These are phyloP conservation scores for Echiichthys vipera DNA, from an alignment of 2,797 vertebrate genomes.

Conservation along the genomic window DNA sequence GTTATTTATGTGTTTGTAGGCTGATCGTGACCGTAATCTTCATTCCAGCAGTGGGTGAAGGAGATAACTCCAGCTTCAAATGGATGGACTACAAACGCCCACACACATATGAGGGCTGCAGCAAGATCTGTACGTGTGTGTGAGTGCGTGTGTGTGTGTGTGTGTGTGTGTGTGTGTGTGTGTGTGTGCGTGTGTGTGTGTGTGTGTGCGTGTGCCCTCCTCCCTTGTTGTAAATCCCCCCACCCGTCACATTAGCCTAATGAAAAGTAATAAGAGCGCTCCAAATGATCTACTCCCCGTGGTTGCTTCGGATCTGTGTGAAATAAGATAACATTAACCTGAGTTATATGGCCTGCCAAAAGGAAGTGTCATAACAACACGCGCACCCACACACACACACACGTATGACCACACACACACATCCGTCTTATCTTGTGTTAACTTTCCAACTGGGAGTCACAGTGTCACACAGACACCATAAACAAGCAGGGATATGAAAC, in stretches of 20 bases:
- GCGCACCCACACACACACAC: constrained; percentile 13
- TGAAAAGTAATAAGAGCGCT: constrained; percentile 81
- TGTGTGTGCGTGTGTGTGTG: constrained; percentile 1
- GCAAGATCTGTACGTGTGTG: constrained; percentile 29
- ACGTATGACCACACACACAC: constrained; percentile 30
- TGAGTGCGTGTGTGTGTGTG: neutral
- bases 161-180: constrained; percentile 2
- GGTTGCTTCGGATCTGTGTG: constrained; percentile 68
- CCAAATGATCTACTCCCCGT: constrained; percentile 75
- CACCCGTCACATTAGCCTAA: constrained; percentile 80
- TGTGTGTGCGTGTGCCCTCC: constrained; percentile 9
- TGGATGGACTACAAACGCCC: constrained; percentile 1
- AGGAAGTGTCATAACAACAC: constrained; percentile 63
- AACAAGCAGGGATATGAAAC: constrained; percentile 61
- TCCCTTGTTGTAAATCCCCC: constrained; percentile 62
- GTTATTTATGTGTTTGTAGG: constrained; percentile 19
- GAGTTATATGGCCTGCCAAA: constrained; percentile 77
- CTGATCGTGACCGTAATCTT: neutral
- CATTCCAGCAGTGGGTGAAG: constrained; percentile 17
- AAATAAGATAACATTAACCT: constrained; percentile 82
- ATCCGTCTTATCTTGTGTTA: constrained; percentile 62
- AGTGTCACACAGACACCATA: constrained; percentile 58
- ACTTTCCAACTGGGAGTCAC: constrained; percentile 65
- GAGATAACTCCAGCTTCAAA: constrained; percentile 20
- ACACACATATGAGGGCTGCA: neutral